Percentiles rank a stretch among this genome's conserved stretches.
phyloP scores from a whole-genome alignment of 2,113 vertebrate species.

The Cygnus buccinator region DNA sequence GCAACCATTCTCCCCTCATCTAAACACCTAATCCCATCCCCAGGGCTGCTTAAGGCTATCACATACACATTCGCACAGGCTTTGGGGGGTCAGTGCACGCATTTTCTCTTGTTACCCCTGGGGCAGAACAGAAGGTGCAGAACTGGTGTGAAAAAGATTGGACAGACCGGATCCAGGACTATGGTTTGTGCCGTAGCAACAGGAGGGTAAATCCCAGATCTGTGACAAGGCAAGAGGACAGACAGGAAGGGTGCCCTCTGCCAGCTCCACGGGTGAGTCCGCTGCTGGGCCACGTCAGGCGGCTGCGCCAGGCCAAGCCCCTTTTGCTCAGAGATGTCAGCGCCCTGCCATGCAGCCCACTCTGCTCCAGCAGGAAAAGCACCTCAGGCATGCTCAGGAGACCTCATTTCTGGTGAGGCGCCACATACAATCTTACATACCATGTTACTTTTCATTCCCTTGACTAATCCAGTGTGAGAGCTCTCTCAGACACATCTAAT shows the following conservation, averaged over 20 bases:
- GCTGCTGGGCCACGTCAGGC: rapidly evolving
- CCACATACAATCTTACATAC: background rate
- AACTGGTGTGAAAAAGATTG: background rate
- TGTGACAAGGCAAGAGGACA: background rate
- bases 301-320: background rate
- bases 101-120: background rate
- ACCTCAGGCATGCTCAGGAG: rapidly evolving
- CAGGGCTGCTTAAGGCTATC: background rate
- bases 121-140: background rate
- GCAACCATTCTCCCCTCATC: background rate
- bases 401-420: background rate
- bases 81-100: background rate
- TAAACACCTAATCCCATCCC: background rate
- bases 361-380: background rate
- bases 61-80: background rate
- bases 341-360: rapidly evolving
- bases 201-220: background rate
- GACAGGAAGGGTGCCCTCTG: background rate
- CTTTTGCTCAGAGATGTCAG: background rate
- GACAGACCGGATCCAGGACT: background rate
- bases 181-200: background rate
- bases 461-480: background rate
- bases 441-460: background rate
- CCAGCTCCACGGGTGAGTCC: background rate
- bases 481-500: background rate